Conservation (phyloP, 2,888 invertebrate genomes). For the Brenthis hecate region DNA sequence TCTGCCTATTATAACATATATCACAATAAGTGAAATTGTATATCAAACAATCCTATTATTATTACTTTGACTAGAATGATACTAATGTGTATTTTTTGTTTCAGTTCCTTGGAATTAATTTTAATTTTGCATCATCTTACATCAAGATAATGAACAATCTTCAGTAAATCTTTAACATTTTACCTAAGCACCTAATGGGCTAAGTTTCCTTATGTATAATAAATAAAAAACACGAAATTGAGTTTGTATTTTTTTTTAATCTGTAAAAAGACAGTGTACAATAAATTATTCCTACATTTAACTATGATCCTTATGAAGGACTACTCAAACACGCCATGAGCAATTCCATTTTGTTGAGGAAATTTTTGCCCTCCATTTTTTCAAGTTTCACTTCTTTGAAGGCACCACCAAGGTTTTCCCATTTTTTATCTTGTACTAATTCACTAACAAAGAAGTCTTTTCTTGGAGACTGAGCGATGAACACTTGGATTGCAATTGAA, state of each 20-base stretch:
- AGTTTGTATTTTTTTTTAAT: conserved; percentile 47
- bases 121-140: conserved; percentile 59
- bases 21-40: too few relatives aligned
- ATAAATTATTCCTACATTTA: conserved; percentile 11
- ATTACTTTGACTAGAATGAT: not conserved
- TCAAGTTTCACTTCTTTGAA: conserved; percentile 95
- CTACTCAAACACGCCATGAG: conserved; percentile 95
- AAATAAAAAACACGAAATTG: conserved; percentile 55
- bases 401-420: conserved; percentile 96
- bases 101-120: conserved; percentile 68
- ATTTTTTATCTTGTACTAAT: conserved; percentile 93
- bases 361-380: conserved; percentile 97
- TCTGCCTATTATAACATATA: too few relatives aligned
- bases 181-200: conserved; percentile 75
- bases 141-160: conserved; percentile 76
- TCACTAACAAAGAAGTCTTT: conserved; percentile 94
- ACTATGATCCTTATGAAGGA: conserved; percentile 75
- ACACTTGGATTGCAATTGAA: conserved; percentile 93
- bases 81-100: conserved; percentile 47
- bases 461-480: conserved; percentile 93
- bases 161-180: conserved; percentile 80
- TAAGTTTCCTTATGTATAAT: conserved; percentile 73
- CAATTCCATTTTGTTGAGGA: conserved; percentile 97
- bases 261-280: conserved; percentile 11
- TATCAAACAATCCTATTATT: not conserved